A percentile compares a stretch with the other conserved stretches of the same genome.
phyloP scores from a whole-genome alignment of 1,140 invertebrate species.

The Tetramorium simillimum region DNA sequence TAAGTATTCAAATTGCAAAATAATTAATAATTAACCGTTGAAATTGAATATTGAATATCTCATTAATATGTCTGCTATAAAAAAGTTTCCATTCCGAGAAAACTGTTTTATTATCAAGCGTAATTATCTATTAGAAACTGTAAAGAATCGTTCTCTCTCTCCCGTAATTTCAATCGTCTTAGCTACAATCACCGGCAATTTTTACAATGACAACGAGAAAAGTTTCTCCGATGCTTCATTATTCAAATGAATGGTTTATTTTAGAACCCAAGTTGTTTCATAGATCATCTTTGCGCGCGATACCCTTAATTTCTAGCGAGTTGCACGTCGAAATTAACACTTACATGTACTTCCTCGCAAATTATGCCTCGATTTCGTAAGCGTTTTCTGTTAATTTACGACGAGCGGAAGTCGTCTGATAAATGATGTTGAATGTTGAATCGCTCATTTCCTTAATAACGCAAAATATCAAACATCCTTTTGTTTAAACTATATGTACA shows the following conservation, averaged over 20 bases:
- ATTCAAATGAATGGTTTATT: constrained; percentile 6
- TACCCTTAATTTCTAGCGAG: not conserved
- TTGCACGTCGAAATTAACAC: constrained; percentile 3
- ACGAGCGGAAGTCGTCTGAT: not conserved
- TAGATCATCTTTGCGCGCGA: not conserved
- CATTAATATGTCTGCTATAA: not conserved
- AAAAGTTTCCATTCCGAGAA: not conserved
- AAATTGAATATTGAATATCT: not conserved
- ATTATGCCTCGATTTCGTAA: constrained; percentile 23
- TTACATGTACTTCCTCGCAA: not conserved
- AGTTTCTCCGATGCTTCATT: not conserved
- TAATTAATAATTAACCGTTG: not conserved
- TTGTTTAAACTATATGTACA: not conserved
- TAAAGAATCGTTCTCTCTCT: not conserved
- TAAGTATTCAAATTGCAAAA: not conserved
- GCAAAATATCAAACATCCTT: constrained; percentile 24
- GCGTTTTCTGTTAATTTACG: not conserved
- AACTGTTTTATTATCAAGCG: not conserved
- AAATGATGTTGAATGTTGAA: not conserved
- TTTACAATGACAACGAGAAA: constrained; percentile 7
- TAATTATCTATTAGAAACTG: not conserved
- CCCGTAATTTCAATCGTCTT: constrained; percentile 35
- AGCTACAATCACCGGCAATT: constrained; percentile 46
- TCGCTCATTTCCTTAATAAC: not conserved
- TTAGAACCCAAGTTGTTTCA: not conserved